Evolutionary conservation across 2,113 vertebrate species (phyloP).

Genomic region (Eulemur rufifrons): DNA sequence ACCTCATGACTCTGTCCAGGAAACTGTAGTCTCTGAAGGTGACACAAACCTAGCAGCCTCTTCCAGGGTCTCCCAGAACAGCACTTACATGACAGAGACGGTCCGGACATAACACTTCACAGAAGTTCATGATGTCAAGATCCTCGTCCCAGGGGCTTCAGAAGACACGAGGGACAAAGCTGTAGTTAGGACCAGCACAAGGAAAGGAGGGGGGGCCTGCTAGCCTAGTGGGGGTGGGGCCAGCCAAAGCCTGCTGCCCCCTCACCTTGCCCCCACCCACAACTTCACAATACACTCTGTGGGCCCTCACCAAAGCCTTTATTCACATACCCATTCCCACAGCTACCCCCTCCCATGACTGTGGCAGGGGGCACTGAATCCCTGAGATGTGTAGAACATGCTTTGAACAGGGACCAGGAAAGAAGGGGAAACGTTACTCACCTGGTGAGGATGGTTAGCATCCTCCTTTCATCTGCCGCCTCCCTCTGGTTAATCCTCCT

Average conservation of each 20-base stretch:
- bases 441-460: not conserved
- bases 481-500: not conserved
- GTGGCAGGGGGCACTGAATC: not conserved
- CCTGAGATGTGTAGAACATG: not conserved
- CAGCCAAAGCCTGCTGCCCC: not conserved
- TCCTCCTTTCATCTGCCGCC: not conserved
- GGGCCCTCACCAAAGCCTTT: not conserved
- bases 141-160: not conserved
- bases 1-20: not conserved
- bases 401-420: not conserved
- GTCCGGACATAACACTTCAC: not conserved
- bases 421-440: not conserved
- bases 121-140: not conserved
- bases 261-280: not conserved
- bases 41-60: not conserved
- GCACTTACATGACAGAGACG: not conserved
- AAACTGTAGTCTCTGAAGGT: not conserved
- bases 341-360: not conserved
- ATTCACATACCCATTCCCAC: not conserved
- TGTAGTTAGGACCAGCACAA: not conserved
- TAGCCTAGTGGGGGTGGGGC: not conserved
- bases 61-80: not conserved
- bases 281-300: not conserved
- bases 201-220: not conserved
- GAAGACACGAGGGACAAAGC: not conserved